Conservation (phyloP, 2,888 invertebrate genomes). For the Caenorhabditis parvicauda region DNA sequence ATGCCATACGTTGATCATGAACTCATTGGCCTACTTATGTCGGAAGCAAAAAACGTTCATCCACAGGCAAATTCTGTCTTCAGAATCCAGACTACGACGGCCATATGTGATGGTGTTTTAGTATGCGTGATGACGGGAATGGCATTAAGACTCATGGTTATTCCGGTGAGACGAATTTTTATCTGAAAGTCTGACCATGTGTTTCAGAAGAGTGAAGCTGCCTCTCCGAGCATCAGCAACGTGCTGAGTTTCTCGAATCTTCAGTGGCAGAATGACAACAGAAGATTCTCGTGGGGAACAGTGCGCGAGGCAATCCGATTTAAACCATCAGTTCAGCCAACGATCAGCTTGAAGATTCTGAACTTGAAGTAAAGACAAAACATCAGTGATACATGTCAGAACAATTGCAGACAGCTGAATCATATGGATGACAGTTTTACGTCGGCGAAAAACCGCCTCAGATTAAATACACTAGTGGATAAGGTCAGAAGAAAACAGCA, state of each 20-base stretch:
- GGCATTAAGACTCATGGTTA: slow-evolving; percentile 23
- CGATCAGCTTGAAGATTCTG: slow-evolving; percentile 27
- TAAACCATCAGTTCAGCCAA: slow-evolving; percentile 23
- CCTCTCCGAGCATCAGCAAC: slow-evolving; percentile 31
- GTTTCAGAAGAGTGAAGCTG: slow-evolving; percentile 32
- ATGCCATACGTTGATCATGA: slow-evolving; percentile 38
- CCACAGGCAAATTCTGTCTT: slow-evolving; percentile 32
- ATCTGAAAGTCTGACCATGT: neutral
- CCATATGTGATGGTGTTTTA: slow-evolving; percentile 29
- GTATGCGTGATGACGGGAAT: slow-evolving; percentile 35
- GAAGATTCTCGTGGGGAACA: slow-evolving; percentile 42
- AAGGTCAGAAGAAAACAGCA: slow-evolving; percentile 29
- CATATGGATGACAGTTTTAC: slow-evolving; percentile 11
- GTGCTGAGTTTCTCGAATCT: slow-evolving; percentile 31
- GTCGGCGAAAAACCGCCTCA: slow-evolving; percentile 17
- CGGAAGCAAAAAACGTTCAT: slow-evolving; percentile 29
- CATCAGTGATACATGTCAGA: too few relatives aligned
- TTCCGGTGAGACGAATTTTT: too few relatives aligned
- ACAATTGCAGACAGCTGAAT: too few relatives aligned
- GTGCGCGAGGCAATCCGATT: slow-evolving; percentile 40
- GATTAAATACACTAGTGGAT: slow-evolving; percentile 29
- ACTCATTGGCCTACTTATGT: slow-evolving; percentile 27
- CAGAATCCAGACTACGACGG: slow-evolving; percentile 18
- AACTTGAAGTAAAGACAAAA: slow-evolving; percentile 34
- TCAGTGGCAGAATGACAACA: slow-evolving; percentile 30